A percentile compares a stretch with the other conserved stretches of the same genome.
These are phyloP conservation scores for Jordanella pulchra DNA, from an alignment of 2,797 vertebrate species.

Conservation along the genomic window DNA sequence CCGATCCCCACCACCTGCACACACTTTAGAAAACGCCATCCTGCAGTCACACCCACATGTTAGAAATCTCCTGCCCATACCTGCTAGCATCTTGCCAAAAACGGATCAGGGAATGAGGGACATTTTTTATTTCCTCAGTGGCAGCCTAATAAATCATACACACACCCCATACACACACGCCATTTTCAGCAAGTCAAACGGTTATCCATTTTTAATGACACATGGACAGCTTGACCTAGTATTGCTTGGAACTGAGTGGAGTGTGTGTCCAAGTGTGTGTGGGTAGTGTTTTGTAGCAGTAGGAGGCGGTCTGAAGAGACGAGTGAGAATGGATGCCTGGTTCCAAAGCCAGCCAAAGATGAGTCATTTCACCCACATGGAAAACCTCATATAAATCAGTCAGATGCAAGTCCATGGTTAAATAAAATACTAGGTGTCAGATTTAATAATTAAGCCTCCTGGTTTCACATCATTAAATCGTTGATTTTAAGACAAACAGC, in stretches of 20 bases:
- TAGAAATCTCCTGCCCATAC: constrained; percentile 61
- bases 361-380: constrained; percentile 29
- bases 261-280: constrained; percentile 19
- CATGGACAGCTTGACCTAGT: constrained; percentile 67
- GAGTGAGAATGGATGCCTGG: background rate
- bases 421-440: background rate
- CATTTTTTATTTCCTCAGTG: constrained; percentile 59
- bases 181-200: constrained; percentile 40
- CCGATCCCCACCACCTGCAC: constrained; percentile 5
- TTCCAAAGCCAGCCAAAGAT: constrained; percentile 11
- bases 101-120: constrained; percentile 62
- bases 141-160: constrained; percentile 35
- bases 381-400: constrained; percentile 5
- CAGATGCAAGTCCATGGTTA: background rate
- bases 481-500: constrained; percentile 1
- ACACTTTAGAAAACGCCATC: constrained; percentile 28
- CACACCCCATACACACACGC: constrained; percentile 32
- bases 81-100: constrained; percentile 59
- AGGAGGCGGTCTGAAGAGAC: background rate
- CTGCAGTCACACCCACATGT: constrained; percentile 22
- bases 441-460: background rate
- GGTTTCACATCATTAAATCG: background rate
- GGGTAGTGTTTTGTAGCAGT: constrained; percentile 17
- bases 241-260: constrained; percentile 43
- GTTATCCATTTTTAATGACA: constrained; percentile 72